Percentiles rank a stretch among this genome's conserved stretches.
Evolutionary conservation across 2,113 vertebrate genomes (phyloP).

Genomic region (Tetraodon nigroviridis): DNA sequence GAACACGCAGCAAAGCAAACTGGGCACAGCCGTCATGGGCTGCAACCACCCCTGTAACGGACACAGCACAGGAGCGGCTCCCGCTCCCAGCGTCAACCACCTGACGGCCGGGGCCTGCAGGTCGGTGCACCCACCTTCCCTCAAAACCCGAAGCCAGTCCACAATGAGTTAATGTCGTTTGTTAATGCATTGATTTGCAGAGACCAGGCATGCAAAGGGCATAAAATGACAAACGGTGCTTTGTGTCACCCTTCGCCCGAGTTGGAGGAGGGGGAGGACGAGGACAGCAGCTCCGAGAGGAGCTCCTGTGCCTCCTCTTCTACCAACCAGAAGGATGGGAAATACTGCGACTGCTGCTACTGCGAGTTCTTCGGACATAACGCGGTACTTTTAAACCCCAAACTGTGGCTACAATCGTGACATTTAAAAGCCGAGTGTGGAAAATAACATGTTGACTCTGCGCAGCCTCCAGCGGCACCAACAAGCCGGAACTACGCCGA

Average conservation of each 20-base stretch:
- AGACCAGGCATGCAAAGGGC: conserved; percentile 93
- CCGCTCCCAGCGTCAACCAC: conserved; percentile 77
- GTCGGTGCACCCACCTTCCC: conserved; percentile 65
- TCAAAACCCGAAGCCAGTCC: neutral
- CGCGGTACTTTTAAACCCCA: conserved; percentile 77
- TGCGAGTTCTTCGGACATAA: conserved; percentile 99
- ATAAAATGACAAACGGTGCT: conserved; percentile 89
- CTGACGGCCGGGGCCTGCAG: conserved; percentile 83
- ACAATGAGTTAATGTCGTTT: neutral
- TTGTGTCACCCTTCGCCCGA: conserved; percentile 86
- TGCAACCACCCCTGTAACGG: conserved; percentile 93
- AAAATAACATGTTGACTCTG: conserved; percentile 5
- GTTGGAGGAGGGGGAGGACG: conserved; percentile 92
- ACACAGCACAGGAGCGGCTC: conserved; percentile 81
- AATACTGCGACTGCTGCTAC: conserved; percentile 99
- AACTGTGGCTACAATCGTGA: neutral
- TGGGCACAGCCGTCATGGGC: conserved; percentile 79
- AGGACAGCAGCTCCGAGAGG: conserved; percentile 97
- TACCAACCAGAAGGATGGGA: conserved; percentile 95
- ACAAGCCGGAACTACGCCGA: conserved; percentile 97
- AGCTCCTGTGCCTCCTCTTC: conserved; percentile 98
- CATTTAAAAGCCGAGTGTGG: neutral
- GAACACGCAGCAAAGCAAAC: conserved; percentile 87
- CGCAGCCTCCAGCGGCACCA: conserved; percentile 91
- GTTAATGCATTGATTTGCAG: conserved; percentile 60